These are phyloP conservation scores for Leptestheria dahalacensis DNA, from an alignment of 1,140 invertebrate genomes.

Conservation along the genomic window DNA sequence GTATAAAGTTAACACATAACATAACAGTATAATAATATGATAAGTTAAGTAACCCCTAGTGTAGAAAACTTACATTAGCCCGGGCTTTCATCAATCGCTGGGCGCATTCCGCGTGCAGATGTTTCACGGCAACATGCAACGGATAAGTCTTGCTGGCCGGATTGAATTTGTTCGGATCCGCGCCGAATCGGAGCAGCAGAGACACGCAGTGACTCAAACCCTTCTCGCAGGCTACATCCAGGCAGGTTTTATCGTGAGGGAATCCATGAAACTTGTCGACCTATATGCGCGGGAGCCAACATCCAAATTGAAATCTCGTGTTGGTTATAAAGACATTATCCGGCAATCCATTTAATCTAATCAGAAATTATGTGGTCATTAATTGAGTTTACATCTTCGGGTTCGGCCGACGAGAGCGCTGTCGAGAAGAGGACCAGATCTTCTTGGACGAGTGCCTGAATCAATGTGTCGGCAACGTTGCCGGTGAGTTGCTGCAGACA, in stretches of 20 bases:
- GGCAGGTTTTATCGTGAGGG: constrained; percentile 31
- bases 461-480: background rate
- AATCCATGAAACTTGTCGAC: constrained; percentile 33
- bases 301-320: too few relatives aligned
- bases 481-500: background rate
- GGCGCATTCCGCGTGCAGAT: background rate
- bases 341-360: too few relatives aligned
- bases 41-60: background rate
- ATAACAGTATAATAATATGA: background rate
- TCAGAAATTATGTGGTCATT: too few relatives aligned
- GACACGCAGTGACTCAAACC: constrained; percentile 34
- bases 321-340: too few relatives aligned
- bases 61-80: constrained; percentile 5
- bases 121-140: constrained; percentile 8
- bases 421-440: background rate
- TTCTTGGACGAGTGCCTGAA: background rate
- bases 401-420: background rate
- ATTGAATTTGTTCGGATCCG: constrained; percentile 10
- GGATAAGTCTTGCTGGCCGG: background rate
- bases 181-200: constrained; percentile 5
- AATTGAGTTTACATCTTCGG: background rate
- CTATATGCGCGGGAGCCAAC: constrained; percentile 29
- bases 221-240: constrained; percentile 34
- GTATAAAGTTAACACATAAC: too few relatives aligned
- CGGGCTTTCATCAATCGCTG: constrained; percentile 1